phyloP scores from a whole-genome alignment of 2,113 vertebrate species.

The Tragelaphus scriptus region DNA sequence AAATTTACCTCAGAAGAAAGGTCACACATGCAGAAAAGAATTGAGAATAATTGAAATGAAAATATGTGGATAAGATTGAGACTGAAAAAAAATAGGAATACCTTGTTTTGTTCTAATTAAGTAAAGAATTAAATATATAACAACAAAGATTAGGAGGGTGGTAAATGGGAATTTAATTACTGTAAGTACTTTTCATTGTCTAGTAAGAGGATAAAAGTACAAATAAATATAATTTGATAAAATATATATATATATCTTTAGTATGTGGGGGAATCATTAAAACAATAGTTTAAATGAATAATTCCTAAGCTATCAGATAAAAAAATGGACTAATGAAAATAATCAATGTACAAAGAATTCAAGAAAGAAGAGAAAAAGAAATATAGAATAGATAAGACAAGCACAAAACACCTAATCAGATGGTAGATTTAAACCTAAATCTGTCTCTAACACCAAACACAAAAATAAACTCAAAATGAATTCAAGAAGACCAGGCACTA shows the following conservation, averaged over 20 bases:
- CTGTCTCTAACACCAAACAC: background rate
- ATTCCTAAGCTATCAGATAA: background rate
- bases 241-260: background rate
- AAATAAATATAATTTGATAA: background rate
- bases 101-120: background rate
- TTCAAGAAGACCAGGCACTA: background rate
- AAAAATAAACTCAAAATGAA: background rate
- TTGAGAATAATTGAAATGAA: background rate
- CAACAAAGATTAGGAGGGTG: background rate
- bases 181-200: background rate
- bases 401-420: background rate
- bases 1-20: background rate
- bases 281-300: background rate
- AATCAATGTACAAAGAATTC: background rate
- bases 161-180: background rate
- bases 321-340: background rate
- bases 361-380: background rate
- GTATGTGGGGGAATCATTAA: background rate
- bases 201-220: background rate
- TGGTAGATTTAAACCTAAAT: background rate
- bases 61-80: background rate
- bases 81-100: background rate
- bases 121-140: background rate
- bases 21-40: background rate
- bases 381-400: background rate